phyloP scores from a whole-genome alignment of 2,797 vertebrate genomes.

The Poeciliopsis gracilis region DNA sequence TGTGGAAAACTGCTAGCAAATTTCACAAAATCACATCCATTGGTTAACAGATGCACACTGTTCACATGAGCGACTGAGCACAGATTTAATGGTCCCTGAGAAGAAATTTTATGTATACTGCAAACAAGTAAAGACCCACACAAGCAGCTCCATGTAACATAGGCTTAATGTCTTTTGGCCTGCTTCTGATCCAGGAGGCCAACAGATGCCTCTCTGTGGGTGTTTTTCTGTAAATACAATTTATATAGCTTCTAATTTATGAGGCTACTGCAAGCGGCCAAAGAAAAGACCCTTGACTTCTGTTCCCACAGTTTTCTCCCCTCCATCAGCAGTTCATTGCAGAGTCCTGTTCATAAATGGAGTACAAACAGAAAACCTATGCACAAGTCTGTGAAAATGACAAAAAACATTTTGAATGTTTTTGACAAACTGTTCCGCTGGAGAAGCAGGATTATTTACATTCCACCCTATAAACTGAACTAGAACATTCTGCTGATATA shows the following conservation, averaged over 20 bases:
- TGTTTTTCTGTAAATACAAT: constrained; percentile 42
- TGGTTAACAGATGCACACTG: constrained; percentile 8
- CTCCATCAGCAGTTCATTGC: constrained; percentile 44
- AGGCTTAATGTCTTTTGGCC: constrained; percentile 45
- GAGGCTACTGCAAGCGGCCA: constrained; percentile 54
- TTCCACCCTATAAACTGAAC: constrained; percentile 5
- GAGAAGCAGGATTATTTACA: constrained; percentile 1
- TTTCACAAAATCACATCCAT: neutral
- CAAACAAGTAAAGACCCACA: constrained; percentile 33
- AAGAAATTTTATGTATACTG: constrained; percentile 42
- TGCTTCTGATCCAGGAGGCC: constrained; percentile 49
- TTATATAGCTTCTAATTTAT: constrained; percentile 62
- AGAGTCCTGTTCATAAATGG: constrained; percentile 24
- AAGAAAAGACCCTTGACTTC: constrained; percentile 63
- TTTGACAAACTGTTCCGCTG: constrained; percentile 7
- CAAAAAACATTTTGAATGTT: constrained; percentile 13
- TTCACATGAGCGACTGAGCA: constrained; percentile 7
- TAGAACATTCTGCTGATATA: constrained; percentile 17
- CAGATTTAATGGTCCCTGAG: constrained; percentile 47
- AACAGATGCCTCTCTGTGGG: constrained; percentile 47
- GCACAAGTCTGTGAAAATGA: constrained; percentile 13
- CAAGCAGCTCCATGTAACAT: constrained; percentile 34
- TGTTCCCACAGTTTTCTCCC: constrained; percentile 51
- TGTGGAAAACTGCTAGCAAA: neutral
- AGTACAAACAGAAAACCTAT: constrained; percentile 16